A percentile compares a stretch with the other conserved stretches of the same genome.
phyloP scores from a whole-genome alignment of 2,113 vertebrate genomes.

The Sprattus sprattus region DNA sequence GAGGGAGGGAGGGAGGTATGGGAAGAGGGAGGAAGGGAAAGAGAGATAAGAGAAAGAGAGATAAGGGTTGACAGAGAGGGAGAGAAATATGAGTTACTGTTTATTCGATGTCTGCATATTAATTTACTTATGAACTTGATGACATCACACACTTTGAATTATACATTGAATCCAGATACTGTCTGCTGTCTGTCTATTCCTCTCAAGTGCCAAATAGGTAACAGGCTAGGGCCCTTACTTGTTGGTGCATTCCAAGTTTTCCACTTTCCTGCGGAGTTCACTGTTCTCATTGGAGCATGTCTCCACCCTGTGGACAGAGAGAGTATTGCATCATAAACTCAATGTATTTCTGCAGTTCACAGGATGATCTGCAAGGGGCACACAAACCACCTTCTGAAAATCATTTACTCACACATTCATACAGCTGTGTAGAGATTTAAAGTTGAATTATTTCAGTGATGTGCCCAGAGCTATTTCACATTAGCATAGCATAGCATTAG shows the following conservation, averaged over 20 bases:
- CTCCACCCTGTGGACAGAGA: conserved; percentile 83
- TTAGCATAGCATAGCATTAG: too few species aligned
- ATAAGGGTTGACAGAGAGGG: background rate
- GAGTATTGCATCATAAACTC: conserved; percentile 51
- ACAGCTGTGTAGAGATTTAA: too few species aligned
- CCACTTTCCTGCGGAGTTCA: conserved; percentile 93
- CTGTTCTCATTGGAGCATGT: conserved; percentile 93
- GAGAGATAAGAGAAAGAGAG: background rate
- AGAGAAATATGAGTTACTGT: background rate
- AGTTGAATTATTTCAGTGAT: too few species aligned
- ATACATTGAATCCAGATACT: background rate
- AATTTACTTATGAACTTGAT: too few species aligned
- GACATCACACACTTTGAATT: too few species aligned
- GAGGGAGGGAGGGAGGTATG: conserved; percentile 36
- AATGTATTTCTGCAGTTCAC: background rate
- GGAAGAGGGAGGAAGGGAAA: background rate
- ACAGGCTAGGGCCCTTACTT: conserved; percentile 71
- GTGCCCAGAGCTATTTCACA: too few species aligned
- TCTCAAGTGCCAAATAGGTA: background rate
- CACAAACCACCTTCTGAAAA: background rate
- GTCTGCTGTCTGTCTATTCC: background rate
- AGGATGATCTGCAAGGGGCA: background rate
- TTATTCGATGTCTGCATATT: too few species aligned
- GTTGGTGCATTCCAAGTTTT: conserved; percentile 92
- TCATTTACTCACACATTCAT: background rate